Percentiles rank a stretch among this genome's conserved stretches.
phyloP scores from a whole-genome alignment of 2,888 invertebrate species.

The Plagodis dolabraria region DNA sequence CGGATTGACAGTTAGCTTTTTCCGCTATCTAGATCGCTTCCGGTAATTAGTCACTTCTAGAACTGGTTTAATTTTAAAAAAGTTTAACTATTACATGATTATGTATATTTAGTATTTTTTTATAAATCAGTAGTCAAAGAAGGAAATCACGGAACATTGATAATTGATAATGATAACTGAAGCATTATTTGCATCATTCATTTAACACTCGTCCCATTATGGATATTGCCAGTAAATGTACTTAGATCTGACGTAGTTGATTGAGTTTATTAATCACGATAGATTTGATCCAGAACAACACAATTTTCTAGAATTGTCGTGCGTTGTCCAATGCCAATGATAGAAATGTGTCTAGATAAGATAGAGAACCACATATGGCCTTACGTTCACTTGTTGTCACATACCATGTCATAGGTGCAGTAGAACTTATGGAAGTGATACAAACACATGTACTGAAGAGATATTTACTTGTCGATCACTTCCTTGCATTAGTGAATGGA shows the following conservation, averaged over 20 bases:
- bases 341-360: constrained; percentile 29
- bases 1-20: constrained; percentile 19
- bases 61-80: no score
- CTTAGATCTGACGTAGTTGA: no score
- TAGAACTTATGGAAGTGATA: constrained; percentile 33
- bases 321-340: constrained; percentile 28
- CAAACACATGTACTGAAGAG: not conserved
- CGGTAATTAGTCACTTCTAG: constrained; percentile 20
- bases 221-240: no score
- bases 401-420: constrained; percentile 24
- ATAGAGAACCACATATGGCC: constrained; percentile 47
- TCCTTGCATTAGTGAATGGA: not conserved
- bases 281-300: constrained; percentile 24
- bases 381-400: constrained; percentile 55
- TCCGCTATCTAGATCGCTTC: constrained; percentile 25
- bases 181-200: no score
- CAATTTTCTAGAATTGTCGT: constrained; percentile 39
- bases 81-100: no score
- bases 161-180: no score
- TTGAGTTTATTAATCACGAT: no score
- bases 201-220: no score
- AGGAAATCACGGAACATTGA: no score
- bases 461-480: not conserved
- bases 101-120: no score
- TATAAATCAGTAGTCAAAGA: no score